Conservation (phyloP, 2,797 vertebrate genomes). For the Argya squamiceps region DNA sequence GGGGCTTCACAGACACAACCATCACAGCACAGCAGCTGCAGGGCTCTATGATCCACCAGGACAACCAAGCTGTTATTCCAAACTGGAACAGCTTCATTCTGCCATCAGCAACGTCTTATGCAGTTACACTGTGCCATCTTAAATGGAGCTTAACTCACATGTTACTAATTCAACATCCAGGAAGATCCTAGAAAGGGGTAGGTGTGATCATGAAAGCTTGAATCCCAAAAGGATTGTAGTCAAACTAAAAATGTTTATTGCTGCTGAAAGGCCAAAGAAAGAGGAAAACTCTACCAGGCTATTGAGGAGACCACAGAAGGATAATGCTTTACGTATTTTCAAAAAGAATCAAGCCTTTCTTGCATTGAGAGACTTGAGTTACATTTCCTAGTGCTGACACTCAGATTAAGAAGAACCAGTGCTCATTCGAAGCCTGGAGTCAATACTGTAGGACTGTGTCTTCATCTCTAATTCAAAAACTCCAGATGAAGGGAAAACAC, state of each 20-base stretch:
- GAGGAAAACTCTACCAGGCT: background rate
- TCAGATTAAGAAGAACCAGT: background rate
- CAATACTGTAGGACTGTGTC: background rate
- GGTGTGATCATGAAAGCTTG: background rate
- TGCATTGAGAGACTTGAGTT: background rate
- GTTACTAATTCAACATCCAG: constrained; percentile 28
- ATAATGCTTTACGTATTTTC: background rate
- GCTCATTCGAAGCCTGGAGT: background rate
- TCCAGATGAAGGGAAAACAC: background rate
- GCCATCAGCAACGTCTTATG: background rate
- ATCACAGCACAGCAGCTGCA: background rate
- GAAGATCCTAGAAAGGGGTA: background rate
- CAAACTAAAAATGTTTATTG: background rate
- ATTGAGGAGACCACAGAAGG: background rate
- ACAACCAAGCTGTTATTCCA: background rate
- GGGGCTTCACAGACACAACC: background rate
- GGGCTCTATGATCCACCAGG: background rate
- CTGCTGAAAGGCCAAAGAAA: background rate
- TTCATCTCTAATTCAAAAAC: background rate
- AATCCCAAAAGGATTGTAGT: background rate
- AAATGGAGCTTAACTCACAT: background rate
- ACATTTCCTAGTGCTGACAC: background rate
- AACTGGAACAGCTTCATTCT: background rate
- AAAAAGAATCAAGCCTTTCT: background rate
- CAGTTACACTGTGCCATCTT: background rate